Base-by-base conservation (phyloP, 1,140 invertebrate species). In the Parasteatoda tepidariorum region DNA sequence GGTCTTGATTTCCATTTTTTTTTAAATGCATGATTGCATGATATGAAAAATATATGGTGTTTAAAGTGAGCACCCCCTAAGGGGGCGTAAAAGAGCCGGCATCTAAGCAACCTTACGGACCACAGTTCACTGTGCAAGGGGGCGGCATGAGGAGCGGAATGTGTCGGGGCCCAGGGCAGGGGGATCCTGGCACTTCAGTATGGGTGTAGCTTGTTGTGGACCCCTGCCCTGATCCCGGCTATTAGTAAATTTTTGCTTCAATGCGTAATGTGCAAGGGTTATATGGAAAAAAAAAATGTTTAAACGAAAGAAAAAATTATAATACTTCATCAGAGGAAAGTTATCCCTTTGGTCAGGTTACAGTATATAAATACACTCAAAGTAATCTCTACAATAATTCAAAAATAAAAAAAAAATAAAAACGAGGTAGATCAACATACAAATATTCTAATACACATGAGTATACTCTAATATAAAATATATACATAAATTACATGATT, bases 11-110 rank as follows among this genome's bases (percentile, higher is more conserved):
- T 26, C 24, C 18, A 22, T 61, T 34, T 61, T 62, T 30, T 70
- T 57, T 81, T 30, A 55, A 38, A 48, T 67, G 18, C 41, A 71
- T 83, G 74, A 83, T 73, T 83, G 81, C 81, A 83, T 83, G 81
- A 83, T 83, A 83, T 83, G 81, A 83, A 83, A 82, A 83, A 83
- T 83, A 83, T 73, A 83, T 73, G 68, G 59, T 73, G 81, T 74
- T 82, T 71, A 67, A 71, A 83, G 67, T 61, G 66, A 24, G 34
- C n/a, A 13, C 54, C 75, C 64, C 75, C 62, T 48, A 67, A 67
- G 15, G 28, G 48, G 62, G 31, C n/a, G n/a, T 34, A 64, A n/a
- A 81, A 41, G 57, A 33, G 62, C 18, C 24, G 18, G 68, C 68
- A 68, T 73, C 81, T 74, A 83, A 83, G 81, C 81, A 83, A 74